Percentiles rank a stretch among this genome's conserved stretches.
Conservation (phyloP, 2,113 vertebrate species). For the Ammospiza caudacuta region DNA sequence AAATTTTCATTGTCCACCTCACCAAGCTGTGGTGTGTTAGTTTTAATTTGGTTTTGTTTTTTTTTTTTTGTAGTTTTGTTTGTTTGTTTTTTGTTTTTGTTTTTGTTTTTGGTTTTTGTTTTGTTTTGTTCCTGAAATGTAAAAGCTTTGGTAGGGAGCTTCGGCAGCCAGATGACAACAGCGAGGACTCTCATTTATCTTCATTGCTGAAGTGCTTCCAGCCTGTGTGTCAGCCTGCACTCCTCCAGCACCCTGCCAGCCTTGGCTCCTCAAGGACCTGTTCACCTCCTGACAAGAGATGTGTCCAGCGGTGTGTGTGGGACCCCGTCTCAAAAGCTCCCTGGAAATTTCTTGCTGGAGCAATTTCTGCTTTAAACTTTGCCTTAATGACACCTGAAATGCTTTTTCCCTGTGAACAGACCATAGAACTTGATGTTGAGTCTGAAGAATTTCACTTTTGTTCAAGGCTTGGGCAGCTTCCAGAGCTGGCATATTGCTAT, state of each 20-base stretch:
- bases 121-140: neutral
- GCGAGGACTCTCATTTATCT: neutral
- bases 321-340: neutral
- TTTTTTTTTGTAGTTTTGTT: too few relatives aligned
- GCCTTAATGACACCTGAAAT: neutral
- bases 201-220: neutral
- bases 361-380: neutral
- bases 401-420: neutral
- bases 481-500: neutral
- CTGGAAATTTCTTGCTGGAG: neutral
- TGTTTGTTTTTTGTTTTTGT: neutral
- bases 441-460: neutral
- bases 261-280: neutral
- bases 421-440: neutral
- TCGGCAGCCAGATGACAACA: neutral
- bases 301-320: neutral
- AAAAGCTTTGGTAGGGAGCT: neutral
- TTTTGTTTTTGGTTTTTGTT: too few relatives aligned
- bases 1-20: neutral
- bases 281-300: neutral
- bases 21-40: accelerated
- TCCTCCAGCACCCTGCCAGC: neutral
- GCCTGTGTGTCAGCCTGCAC: neutral
- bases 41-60: neutral
- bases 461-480: neutral